Evolutionary conservation across 2,113 vertebrate species (phyloP).

Genomic region (Heptranchias perlo): DNA sequence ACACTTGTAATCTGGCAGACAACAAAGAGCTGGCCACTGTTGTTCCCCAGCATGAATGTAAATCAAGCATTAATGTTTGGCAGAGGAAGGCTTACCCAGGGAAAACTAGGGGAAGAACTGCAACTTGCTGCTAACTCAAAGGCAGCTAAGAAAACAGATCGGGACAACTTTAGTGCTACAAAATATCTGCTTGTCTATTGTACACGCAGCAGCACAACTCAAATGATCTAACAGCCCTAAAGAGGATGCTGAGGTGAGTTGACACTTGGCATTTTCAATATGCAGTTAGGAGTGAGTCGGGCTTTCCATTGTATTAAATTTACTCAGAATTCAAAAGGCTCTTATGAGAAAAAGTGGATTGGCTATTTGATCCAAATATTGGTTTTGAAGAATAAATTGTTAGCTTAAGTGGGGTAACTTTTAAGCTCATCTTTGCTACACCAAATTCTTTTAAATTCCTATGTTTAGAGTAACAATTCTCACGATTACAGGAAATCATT

Average conservation of each 20-base stretch:
- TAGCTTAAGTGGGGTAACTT: neutral
- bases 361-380: slow-evolving; percentile 12
- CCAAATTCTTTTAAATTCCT: neutral
- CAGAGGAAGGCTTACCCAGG: neutral
- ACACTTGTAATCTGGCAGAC: slow-evolving; percentile 39
- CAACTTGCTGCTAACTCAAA: neutral
- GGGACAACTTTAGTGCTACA: neutral
- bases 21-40: neutral
- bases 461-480: neutral
- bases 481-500: neutral
- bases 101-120: neutral
- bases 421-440: neutral
- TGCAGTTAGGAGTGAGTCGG: neutral
- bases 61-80: slow-evolving; percentile 41
- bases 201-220: neutral
- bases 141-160: neutral
- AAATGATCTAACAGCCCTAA: neutral
- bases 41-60: slow-evolving; percentile 40
- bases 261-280: neutral
- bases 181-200: no score
- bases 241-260: neutral
- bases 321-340: neutral
- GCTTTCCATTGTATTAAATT: neutral
- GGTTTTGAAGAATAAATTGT: neutral
- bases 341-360: neutral